These are phyloP conservation scores for Polydrusus cervinus DNA, from an alignment of 2,888 invertebrate genomes.

Conservation along the genomic window DNA sequence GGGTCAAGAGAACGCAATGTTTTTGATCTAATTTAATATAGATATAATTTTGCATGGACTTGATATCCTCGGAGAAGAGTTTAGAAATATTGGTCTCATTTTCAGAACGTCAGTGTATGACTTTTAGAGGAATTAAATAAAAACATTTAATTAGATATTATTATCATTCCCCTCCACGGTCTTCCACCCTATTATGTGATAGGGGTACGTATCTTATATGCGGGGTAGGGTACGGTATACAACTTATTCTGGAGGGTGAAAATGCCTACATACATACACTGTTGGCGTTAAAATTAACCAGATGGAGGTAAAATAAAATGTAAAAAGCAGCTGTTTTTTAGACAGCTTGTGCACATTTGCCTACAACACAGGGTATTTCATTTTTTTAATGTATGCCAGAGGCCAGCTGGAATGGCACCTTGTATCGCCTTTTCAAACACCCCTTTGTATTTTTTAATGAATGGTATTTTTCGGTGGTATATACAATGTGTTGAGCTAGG, in stretches of 20 bases:
- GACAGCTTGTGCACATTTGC: constrained; percentile 10
- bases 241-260: constrained; percentile 13
- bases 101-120: no score
- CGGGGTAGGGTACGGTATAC: constrained; percentile 2
- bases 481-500: not conserved
- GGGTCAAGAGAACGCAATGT: no score
- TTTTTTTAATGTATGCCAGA: constrained; percentile 10
- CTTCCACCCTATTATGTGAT: constrained; percentile 5
- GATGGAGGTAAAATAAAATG: constrained; percentile 44
- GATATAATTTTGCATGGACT: no score
- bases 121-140: no score
- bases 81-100: no score
- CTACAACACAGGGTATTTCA: constrained; percentile 3
- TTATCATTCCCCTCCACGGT: no score
- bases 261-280: not conserved
- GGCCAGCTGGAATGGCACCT: constrained; percentile 18
- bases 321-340: constrained; percentile 49
- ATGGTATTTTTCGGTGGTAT: not conserved
- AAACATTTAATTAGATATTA: no score
- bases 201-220: constrained; percentile 12
- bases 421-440: not conserved
- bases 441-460: constrained; percentile 1
- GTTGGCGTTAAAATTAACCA: constrained; percentile 43
- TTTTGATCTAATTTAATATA: no score
- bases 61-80: no score